Base-by-base conservation (phyloP, 2,888 invertebrate species). In the Corbicula japonica region DNA sequence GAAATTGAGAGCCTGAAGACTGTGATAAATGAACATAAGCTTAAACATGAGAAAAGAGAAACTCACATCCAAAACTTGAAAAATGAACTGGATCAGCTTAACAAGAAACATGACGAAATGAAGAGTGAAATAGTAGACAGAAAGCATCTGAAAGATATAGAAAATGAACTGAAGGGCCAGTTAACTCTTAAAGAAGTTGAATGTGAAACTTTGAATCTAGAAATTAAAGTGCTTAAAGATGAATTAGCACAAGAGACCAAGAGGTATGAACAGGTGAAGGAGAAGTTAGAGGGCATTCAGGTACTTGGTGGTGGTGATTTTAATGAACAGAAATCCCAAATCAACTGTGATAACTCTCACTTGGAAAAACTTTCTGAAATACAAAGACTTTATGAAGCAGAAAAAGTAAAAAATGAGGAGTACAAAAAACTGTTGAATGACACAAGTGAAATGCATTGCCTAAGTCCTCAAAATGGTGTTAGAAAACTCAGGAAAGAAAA, bases 401-500 rank as follows among this genome's bases (percentile, higher is more conserved):
- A 83, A 52, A 80, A 76, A 38, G 23, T 30, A 50, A 80, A 76
- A 60, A 83, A 72, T 69, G 69, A 76, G 28, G 76, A 84, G 26
- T 77, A 86, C 32, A 62, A 84, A 54, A 63, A 78, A 30, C 52
- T 84, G 26, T 46, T 85, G 26, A 68, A 81, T 60, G 76, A 81
- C 46, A 63, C 80, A 38, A 69, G 54, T 41, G 76, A 73, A 46
- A 74, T 69, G 12, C 78, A 85, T 38, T 61, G 76, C 65, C 73
- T 81, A 2, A 83, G 83, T 76, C 85, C 84, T 1, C 73, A 78
- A 30, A 80, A 72, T 46, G 74, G 81, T 23, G 78, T 79, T 12
- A 34, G 86, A 6, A 80, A 77, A 46, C 46, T 87, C 18, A 72
- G 87, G 44, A 87, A 85, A 62, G 86, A 85, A 28, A 89, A 89